Conservation (phyloP, 2,797 vertebrate species). For the Sarcophilus harrisii region DNA sequence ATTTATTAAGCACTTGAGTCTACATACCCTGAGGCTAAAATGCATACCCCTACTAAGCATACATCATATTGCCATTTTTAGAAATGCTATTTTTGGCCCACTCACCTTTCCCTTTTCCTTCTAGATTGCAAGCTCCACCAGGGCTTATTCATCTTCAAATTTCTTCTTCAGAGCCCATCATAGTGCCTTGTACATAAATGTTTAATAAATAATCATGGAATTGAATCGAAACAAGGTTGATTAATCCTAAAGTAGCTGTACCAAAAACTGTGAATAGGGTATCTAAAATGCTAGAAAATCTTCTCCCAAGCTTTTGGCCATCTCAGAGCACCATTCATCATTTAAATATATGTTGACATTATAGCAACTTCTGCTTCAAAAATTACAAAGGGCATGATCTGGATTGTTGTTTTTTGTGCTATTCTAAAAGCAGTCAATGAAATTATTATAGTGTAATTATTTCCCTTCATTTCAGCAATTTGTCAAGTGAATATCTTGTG, state of each 20-base stretch:
- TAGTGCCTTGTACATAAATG: not conserved
- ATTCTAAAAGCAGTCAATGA: conserved; percentile 37
- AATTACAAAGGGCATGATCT: not conserved
- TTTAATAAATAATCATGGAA: not conserved
- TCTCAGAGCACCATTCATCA: not conserved
- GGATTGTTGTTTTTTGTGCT: conserved; percentile 6
- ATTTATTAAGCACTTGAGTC: not conserved
- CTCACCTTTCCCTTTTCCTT: not conserved
- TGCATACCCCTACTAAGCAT: not conserved
- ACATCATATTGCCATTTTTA: not conserved
- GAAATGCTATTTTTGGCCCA: not conserved
- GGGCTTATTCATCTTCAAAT: not conserved
- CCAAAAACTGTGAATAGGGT: not conserved
- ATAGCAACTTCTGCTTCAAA: not conserved
- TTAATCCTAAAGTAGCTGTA: not conserved
- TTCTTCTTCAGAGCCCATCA: not conserved
- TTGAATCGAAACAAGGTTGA: not conserved
- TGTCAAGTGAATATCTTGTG: conserved; percentile 61
- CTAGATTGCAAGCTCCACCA: not conserved
- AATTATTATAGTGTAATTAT: conserved; percentile 44
- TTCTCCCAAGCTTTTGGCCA: not conserved
- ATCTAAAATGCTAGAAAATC: not conserved
- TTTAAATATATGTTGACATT: not conserved
- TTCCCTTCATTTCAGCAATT: conserved; percentile 62
- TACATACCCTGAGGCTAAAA: not conserved